Evolutionary conservation across 1,140 invertebrate genomes (phyloP).

Genomic region (Paramacrobiotus metropolitanus): DNA sequence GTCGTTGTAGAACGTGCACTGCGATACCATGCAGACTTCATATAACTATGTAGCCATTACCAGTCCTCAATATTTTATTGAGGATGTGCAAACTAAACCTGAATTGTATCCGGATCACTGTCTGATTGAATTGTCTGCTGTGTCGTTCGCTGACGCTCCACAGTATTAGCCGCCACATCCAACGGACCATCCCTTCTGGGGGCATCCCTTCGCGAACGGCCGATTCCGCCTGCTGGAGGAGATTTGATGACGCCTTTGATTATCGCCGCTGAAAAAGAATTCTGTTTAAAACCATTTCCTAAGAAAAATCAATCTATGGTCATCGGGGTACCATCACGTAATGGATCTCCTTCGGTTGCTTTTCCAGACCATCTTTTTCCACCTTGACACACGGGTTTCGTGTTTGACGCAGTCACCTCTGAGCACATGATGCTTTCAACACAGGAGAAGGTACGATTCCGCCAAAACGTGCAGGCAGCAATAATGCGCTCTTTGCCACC

Average conservation of each 20-base stretch:
- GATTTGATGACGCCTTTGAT: background rate
- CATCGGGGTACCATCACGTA: background rate
- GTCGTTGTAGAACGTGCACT: background rate
- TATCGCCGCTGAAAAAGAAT: background rate
- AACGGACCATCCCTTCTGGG: background rate
- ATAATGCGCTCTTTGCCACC: background rate
- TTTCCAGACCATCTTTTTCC: background rate
- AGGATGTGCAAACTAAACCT: background rate
- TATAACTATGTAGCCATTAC: background rate
- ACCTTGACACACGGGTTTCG: background rate
- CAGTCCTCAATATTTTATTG: background rate
- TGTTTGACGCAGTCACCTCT: background rate
- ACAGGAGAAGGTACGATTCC: background rate
- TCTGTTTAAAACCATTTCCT: background rate
- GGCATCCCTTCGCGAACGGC: background rate
- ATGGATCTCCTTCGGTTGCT: background rate
- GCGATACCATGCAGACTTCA: too few species aligned
- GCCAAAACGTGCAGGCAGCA: background rate
- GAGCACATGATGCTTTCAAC: background rate
- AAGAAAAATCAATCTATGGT: background rate
- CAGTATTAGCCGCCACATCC: background rate
- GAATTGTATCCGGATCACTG: background rate
- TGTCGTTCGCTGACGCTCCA: background rate
- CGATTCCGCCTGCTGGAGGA: background rate
- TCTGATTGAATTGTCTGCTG: background rate